Evolutionary conservation across 2,888 invertebrate species (phyloP).

Genomic region (Netelia melanura): DNA sequence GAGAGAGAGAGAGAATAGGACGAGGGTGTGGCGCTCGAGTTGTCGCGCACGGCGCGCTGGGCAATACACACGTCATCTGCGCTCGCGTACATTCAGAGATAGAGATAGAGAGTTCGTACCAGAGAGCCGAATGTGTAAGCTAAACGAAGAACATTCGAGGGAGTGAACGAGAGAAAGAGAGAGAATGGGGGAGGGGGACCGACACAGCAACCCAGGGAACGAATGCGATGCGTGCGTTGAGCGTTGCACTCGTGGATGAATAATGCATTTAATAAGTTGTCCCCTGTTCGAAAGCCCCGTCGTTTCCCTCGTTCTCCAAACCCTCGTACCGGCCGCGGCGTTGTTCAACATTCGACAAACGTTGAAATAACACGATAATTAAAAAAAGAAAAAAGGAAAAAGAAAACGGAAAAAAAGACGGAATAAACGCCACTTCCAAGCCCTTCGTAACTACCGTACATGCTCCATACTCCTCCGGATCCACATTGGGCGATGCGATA

Average conservation of each 20-base stretch:
- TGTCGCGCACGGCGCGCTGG: slow-evolving; percentile 66
- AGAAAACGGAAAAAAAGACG: slow-evolving; percentile 54
- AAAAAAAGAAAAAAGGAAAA: background rate
- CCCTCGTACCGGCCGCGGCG: slow-evolving; percentile 29
- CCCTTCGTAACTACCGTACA: background rate
- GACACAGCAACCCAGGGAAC: slow-evolving; percentile 4
- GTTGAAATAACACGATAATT: slow-evolving; percentile 62
- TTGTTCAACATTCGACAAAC: slow-evolving; percentile 61
- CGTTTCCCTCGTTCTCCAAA: slow-evolving; percentile 13
- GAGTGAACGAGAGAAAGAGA: slow-evolving; percentile 14
- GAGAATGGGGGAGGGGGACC: slow-evolving; percentile 27
- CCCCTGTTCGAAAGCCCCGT: slow-evolving; percentile 26
- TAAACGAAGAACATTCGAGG: background rate
- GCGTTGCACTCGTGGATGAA: slow-evolving; percentile 64
- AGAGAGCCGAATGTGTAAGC: slow-evolving; percentile 3
- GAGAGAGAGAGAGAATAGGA: slow-evolving; percentile 41
- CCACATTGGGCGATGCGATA: background rate
- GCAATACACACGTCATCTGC: slow-evolving; percentile 63
- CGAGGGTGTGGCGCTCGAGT: slow-evolving; percentile 71
- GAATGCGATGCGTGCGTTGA: slow-evolving; percentile 62
- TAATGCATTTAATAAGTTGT: slow-evolving; percentile 69
- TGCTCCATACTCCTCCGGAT: background rate
- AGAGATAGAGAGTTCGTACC: slow-evolving; percentile 39
- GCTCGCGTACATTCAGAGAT: slow-evolving; percentile 17
- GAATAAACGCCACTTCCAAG: slow-evolving; percentile 1